phyloP scores from a whole-genome alignment of 2,888 invertebrate species.

The Thymelicus lineola region DNA sequence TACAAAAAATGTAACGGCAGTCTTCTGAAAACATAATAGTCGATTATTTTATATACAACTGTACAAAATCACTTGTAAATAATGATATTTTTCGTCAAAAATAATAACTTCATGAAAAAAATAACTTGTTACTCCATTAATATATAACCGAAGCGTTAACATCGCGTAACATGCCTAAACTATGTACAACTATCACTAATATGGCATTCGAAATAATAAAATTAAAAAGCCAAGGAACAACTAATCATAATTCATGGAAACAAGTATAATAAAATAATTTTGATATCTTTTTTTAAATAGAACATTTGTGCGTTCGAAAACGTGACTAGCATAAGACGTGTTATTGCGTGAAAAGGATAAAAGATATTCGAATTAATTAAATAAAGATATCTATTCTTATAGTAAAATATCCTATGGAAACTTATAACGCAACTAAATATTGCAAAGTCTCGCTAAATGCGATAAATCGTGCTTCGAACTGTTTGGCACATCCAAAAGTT shows the following conservation, averaged over 20 bases:
- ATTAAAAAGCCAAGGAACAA: conserved; percentile 60
- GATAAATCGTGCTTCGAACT: conserved; percentile 70
- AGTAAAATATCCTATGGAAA: conserved; percentile 57
- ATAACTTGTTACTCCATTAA: conserved; percentile 57
- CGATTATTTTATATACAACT: conserved; percentile 69
- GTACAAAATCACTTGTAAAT: conserved; percentile 76
- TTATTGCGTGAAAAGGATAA: conserved; percentile 78
- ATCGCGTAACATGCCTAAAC: conserved; percentile 68
- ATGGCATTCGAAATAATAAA: conserved; percentile 78
- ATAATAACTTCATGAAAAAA: conserved; percentile 60
- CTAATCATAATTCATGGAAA: conserved; percentile 50
- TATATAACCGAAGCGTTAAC: conserved; percentile 70
- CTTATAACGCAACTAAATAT: conserved; percentile 66
- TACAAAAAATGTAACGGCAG: conserved; percentile 76
- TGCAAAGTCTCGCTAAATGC: conserved; percentile 75
- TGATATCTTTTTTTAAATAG: conserved; percentile 57
- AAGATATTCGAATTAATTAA: conserved; percentile 56
- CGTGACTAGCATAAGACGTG: conserved; percentile 84
- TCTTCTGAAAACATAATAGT: conserved; percentile 77
- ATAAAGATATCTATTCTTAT: conserved; percentile 48
- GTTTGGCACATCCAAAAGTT: conserved; percentile 82
- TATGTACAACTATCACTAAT: conserved; percentile 81
- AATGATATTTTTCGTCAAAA: conserved; percentile 62
- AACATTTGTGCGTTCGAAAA: conserved; percentile 78
- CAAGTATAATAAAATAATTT: conserved; percentile 53